Evolutionary conservation across 2,888 invertebrate species (phyloP), one percentile per base, ranked within the genome.

Genomic region (Caenorhabditis virilis): DNA sequence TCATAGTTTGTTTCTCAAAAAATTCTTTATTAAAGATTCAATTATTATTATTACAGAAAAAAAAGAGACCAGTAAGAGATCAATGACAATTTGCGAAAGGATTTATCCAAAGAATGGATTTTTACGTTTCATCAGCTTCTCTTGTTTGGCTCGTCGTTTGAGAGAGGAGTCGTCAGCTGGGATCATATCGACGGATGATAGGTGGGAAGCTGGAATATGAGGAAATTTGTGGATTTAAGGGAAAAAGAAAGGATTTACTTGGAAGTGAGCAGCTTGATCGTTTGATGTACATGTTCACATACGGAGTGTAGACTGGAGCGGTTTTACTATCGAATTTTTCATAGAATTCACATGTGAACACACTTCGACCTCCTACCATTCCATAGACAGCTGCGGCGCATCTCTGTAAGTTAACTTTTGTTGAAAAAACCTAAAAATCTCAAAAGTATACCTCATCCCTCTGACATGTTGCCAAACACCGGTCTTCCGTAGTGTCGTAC

Each of bases 291-390:
- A 82, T 75, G 60, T 81, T 81, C 13, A 78, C 72, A 59, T 72
- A 79, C 16, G 82, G 77, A 2, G 75, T 69, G 59, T 77, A 81
- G 33, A 76, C 69, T 20, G 82, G 81, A 13, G 64, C 53, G 26
- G 62, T 69, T 36, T 52, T 49, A 6, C 73, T 64, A 56, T 71
- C 60, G 43, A 68, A 38, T 20, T 45, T 60, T 50, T 79, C 74
- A 55, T 82, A 82, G 45, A 78, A 65, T 48, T 82, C 82, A 50
- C 82, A 82, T 18, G 81, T 78, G 72, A 82, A 82, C 27, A 83
- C 78, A 36, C 74, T 69, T 27, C 81, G 57, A 1, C 82, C 82
- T 9, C 82, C 82, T 22, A 81, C 74, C 60, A 79, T 71, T 23
- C 82, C 82, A 49, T 78, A 82, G 16, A 80, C 80, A 2, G 72